Conservation (phyloP, 92 coral and sea anemone genomes). For the Porites divaricata region DNA sequence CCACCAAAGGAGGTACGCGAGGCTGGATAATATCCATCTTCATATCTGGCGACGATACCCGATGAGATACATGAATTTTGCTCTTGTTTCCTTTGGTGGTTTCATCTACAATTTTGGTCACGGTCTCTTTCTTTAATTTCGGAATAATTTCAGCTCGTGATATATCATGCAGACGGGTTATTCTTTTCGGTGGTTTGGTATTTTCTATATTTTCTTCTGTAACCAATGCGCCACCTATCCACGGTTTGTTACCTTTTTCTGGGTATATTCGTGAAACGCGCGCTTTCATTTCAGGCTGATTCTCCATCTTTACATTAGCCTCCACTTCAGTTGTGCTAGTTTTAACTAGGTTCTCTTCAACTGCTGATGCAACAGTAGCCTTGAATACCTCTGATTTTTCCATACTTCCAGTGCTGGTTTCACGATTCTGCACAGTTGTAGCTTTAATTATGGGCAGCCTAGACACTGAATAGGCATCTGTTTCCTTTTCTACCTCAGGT, state of each 20-base stretch:
- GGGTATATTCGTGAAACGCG: slow-evolving; percentile 14
- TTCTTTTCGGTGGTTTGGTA: not conserved
- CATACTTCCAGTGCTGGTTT: not conserved
- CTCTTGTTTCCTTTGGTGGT: slow-evolving; percentile 13
- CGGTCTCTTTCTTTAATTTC: slow-evolving; percentile 19
- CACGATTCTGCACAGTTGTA: slow-evolving; percentile 3
- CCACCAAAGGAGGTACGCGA: not conserved
- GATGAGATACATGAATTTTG: slow-evolving; percentile 21
- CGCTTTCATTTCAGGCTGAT: slow-evolving; percentile 1
- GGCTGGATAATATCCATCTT: not conserved
- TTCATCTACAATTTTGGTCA: slow-evolving; percentile 13
- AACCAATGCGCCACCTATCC: not conserved
- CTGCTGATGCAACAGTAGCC: not conserved
- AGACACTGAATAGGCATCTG: not conserved
- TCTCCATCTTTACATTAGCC: not conserved
- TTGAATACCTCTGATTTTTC: not conserved
- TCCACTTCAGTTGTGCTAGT: not conserved
- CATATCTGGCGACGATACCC: not conserved
- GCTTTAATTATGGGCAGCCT: slow-evolving; percentile 28
- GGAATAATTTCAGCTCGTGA: slow-evolving; percentile 20
- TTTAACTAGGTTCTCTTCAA: not conserved
- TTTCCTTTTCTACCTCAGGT: not conserved
- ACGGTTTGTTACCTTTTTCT: not conserved
- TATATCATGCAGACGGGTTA: not conserved
- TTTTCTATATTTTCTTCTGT: not conserved